Base-by-base conservation (phyloP, 1,140 invertebrate genomes). In the Lordiphosa stackelbergi region DNA sequence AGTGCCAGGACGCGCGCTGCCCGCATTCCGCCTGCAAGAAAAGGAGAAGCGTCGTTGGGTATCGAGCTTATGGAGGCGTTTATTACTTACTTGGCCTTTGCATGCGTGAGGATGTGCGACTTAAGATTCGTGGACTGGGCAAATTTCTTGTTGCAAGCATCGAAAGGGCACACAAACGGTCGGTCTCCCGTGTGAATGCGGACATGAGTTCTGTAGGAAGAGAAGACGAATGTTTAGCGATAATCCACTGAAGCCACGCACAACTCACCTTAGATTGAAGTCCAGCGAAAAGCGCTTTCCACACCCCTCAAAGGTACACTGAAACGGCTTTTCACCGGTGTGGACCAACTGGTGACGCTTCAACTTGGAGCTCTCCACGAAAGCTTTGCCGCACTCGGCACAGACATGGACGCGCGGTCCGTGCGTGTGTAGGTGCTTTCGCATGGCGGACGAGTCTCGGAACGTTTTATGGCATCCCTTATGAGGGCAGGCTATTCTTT, bases 91-190 rank as follows among this genome's bases (percentile, higher is more conserved):
- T 97, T 97, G 66, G 96, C 95, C 90, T 98, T 98, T 53, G 97
- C 96, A 89, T 99, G 97, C 53, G 97, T 99, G 73, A 99, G 91
- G 89, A 99, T 98, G 88, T 99, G 97, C 73, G 97, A 98, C 88
- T 99, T 99, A 19, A 99, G 90, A 89, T 99, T 99, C 66, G 97
- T 99, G 35, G 96, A 97, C 89, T 99, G 97, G 28, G 97, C 97
- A 91, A 99, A 99, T 87, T 98, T 98, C 90, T 99, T 99, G 88
- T 97, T 98, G 89, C 97, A 99, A 19, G 96, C 96, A 88, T 99
- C 97, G 89, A 99, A 99, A 0, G 97, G 97, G 90, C 97, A 99
- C 24, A 98, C 97, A 87, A 98, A 99, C 0, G 97, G 97, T 47
- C 97, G 90, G 88, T 99, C 97, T 10, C 96, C 97, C 0, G 97